Evolutionary conservation across 2,888 invertebrate genomes (phyloP).

Genomic region (Formica aserva): DNA sequence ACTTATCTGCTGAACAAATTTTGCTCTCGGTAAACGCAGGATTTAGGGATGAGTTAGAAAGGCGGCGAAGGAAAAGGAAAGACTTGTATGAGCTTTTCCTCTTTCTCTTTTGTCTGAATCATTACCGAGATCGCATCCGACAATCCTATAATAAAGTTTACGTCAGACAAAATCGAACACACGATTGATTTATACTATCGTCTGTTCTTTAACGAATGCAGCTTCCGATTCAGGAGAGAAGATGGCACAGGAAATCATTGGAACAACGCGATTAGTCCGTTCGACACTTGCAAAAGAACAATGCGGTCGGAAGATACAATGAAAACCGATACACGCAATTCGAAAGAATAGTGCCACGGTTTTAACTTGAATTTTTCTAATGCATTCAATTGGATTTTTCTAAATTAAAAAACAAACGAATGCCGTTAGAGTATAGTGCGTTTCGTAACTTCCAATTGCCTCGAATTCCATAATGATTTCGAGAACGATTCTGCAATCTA

Average conservation of each 20-base stretch:
- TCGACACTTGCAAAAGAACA: neutral
- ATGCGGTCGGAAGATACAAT: neutral
- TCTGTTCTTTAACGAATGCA: slow-evolving; percentile 1
- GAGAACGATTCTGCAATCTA: neutral
- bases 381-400: neutral
- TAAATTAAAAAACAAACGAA: neutral
- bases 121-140: slow-evolving; percentile 67
- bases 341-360: neutral
- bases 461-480: neutral
- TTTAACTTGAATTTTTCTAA: neutral
- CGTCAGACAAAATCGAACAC: slow-evolving; percentile 45
- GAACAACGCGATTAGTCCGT: neutral
- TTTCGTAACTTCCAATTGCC: neutral
- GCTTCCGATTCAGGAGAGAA: neutral
- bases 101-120: slow-evolving; percentile 52
- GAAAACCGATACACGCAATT: neutral
- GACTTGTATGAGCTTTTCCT: neutral
- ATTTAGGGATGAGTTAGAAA: neutral
- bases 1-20: slow-evolving; percentile 5
- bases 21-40: neutral
- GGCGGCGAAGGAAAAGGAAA: neutral
- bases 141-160: slow-evolving; percentile 69
- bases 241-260: neutral
- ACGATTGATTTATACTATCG: slow-evolving; percentile 56
- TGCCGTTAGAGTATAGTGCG: neutral